phyloP scores from a whole-genome alignment of 2,113 vertebrate genomes.

The Sceloporus tristichus region DNA sequence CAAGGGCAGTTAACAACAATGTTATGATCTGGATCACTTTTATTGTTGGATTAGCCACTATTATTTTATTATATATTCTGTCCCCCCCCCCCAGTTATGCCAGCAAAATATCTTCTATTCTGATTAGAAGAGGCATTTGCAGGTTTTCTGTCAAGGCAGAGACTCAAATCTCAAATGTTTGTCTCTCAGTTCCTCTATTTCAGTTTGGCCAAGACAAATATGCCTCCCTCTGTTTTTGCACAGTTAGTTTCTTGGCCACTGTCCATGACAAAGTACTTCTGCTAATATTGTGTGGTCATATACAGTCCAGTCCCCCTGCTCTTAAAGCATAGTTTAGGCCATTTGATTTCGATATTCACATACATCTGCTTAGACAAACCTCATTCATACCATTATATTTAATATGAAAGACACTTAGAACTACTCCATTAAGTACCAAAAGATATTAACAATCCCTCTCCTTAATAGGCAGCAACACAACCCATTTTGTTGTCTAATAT shows the following conservation, averaged over 20 bases:
- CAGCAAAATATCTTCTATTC: background rate
- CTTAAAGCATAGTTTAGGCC: background rate
- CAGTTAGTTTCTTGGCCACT: background rate
- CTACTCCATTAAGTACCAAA: background rate
- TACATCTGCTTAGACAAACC: background rate
- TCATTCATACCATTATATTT: background rate
- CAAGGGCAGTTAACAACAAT: too few species aligned
- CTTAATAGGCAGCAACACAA: background rate
- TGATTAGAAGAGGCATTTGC: background rate
- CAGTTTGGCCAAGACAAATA: background rate
- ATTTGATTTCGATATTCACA: background rate
- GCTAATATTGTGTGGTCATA: background rate
- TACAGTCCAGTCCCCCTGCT: background rate
- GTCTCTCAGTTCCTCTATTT: background rate
- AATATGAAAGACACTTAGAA: background rate
- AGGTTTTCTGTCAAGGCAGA: background rate
- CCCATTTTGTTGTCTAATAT: background rate
- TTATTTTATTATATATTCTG: too few species aligned
- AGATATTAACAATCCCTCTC: background rate
- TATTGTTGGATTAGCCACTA: background rate
- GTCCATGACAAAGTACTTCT: background rate
- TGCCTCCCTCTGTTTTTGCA: background rate
- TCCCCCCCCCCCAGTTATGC: background rate
- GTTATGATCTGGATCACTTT: background rate
- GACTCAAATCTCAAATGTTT: too few species aligned